These are phyloP conservation scores for Melinaea marsaeus DNA, from an alignment of 2,888 invertebrate species.

Conservation along the genomic window DNA sequence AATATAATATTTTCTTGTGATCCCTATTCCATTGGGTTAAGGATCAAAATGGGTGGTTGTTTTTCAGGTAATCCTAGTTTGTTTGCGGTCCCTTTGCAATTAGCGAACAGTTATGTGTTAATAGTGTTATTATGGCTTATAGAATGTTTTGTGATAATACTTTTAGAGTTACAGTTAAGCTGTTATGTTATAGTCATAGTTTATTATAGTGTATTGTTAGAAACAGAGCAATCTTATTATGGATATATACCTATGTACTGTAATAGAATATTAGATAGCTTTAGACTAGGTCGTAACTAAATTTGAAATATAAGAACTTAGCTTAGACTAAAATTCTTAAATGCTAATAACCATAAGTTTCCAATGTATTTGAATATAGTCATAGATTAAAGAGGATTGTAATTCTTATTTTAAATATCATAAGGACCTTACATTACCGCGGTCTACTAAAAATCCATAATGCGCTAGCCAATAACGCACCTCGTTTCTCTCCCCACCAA, in stretches of 20 bases:
- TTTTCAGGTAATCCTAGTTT: too few species aligned
- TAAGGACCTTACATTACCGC: conserved; percentile 23
- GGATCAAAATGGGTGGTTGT: too few species aligned
- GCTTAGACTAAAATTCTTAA: not conserved
- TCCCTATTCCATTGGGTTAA: too few species aligned
- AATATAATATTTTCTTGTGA: conserved; percentile 53
- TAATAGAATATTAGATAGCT: too few species aligned
- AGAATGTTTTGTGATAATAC: conserved; percentile 5
- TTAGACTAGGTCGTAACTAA: too few species aligned
- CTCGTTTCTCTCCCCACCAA: conserved; percentile 60
- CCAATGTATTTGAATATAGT: not conserved
- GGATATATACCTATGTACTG: not conserved
- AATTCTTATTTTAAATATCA: conserved; percentile 8
- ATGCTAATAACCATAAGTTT: too few species aligned
- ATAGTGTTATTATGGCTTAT: conserved; percentile 23
- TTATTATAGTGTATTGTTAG: not conserved
- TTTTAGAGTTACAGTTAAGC: conserved; percentile 4
- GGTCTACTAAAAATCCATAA: conserved; percentile 70
- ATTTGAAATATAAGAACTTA: not conserved
- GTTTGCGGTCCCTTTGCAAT: conserved; percentile 15
- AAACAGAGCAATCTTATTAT: not conserved
- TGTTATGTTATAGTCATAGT: not conserved
- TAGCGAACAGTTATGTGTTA: conserved; percentile 23
- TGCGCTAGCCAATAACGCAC: conserved; percentile 63
- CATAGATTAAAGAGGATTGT: not conserved